Conservation (phyloP, 2,797 vertebrate species). For the Acestrorhynchus altus region DNA sequence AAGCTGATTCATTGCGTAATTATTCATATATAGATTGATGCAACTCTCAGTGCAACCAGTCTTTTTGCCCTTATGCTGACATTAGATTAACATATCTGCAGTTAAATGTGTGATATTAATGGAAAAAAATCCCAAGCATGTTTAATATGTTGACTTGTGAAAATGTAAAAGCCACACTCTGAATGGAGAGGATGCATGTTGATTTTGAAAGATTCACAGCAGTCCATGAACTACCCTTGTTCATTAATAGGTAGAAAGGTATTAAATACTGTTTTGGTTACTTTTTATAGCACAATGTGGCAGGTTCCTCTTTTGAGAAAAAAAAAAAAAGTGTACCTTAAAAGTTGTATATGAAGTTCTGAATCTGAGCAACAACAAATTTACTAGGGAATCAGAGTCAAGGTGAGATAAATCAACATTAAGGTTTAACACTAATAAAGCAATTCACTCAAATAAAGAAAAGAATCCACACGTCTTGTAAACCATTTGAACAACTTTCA, state of each 20-base stretch:
- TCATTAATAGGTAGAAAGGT: neutral
- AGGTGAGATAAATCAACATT: slow-evolving; percentile 71
- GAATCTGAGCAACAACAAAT: slow-evolving; percentile 67
- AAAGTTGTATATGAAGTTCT: neutral
- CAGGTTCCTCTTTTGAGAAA: neutral
- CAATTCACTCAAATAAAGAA: slow-evolving; percentile 70
- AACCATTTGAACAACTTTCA: slow-evolving; percentile 90
- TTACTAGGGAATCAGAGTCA: slow-evolving; percentile 65
- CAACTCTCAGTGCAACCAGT: neutral
- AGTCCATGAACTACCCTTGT: too few species aligned
- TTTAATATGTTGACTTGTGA: neutral
- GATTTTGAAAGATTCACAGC: neutral
- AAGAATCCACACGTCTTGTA: slow-evolving; percentile 83
- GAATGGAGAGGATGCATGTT: neutral
- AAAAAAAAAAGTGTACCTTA: slow-evolving; percentile 28
- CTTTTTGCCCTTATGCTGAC: slow-evolving; percentile 6
- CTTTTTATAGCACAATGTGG: neutral
- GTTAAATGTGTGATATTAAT: slow-evolving; percentile 16
- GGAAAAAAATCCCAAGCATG: neutral
- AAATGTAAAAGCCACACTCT: neutral
- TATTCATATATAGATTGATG: neutral
- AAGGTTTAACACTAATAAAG: slow-evolving; percentile 75
- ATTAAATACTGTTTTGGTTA: neutral
- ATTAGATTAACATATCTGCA: slow-evolving; percentile 5
- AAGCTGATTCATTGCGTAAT: neutral